Conservation (phyloP, 2,888 invertebrate genomes). For the Sceliomorpha sp. region DNA sequence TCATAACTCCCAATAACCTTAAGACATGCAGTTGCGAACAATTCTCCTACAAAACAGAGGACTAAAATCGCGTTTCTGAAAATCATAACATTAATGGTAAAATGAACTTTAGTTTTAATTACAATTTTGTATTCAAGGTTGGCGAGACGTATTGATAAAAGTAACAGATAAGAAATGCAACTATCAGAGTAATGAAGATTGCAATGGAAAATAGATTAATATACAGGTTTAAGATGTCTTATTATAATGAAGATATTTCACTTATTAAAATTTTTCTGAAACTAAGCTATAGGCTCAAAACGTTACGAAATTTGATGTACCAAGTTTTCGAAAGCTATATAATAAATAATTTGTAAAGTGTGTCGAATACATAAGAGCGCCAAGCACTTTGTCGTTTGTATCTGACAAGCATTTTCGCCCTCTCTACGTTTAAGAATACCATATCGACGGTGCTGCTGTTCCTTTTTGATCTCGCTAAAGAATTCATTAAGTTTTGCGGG, state of each 20-base stretch:
- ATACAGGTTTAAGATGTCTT: too few relatives aligned
- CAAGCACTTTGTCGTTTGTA: slow-evolving; percentile 69
- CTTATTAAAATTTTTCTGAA: too few relatives aligned
- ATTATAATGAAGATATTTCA: too few relatives aligned
- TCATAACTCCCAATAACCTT: slow-evolving; percentile 80
- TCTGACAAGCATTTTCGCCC: slow-evolving; percentile 58
- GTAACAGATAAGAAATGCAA: slow-evolving; percentile 9
- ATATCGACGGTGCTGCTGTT: slow-evolving; percentile 61
- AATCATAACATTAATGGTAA: slow-evolving; percentile 26
- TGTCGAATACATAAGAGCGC: slow-evolving; percentile 44
- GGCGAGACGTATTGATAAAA: too few relatives aligned
- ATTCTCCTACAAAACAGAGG: slow-evolving; percentile 62
- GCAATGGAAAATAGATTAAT: too few relatives aligned
- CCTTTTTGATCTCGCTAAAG: slow-evolving; percentile 80
- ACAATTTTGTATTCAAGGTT: too few relatives aligned
- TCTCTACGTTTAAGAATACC: slow-evolving; percentile 54
- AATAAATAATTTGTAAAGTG: too few relatives aligned
- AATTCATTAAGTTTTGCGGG: slow-evolving; percentile 79
- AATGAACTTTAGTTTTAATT: slow-evolving; percentile 13
- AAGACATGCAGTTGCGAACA: slow-evolving; percentile 77
- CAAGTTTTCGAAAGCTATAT: too few relatives aligned
- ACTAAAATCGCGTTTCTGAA: slow-evolving; percentile 40
- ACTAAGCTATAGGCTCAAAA: too few relatives aligned
- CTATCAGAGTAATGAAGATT: too few relatives aligned
- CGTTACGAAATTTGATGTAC: too few relatives aligned